These are phyloP conservation scores for Eulemur macaco DNA, from an alignment of 2,113 vertebrate species.

Conservation along the genomic window DNA sequence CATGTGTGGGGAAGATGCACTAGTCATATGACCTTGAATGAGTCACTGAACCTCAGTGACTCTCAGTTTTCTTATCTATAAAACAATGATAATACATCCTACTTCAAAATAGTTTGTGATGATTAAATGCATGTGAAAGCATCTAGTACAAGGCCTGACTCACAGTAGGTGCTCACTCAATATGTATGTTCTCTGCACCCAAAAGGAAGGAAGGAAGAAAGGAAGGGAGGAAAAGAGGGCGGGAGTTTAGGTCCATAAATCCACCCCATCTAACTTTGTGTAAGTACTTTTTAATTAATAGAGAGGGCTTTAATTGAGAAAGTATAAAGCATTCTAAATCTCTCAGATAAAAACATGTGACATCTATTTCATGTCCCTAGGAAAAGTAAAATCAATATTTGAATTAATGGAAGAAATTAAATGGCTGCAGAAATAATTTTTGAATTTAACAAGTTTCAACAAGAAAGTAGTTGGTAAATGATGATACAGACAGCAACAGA, in stretches of 20 bases:
- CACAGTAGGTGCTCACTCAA: neutral
- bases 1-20: neutral
- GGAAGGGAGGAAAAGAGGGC: neutral
- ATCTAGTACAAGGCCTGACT: neutral
- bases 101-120: neutral
- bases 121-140: neutral
- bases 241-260: conserved; percentile 53
- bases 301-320: conserved; percentile 64
- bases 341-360: conserved; percentile 60
- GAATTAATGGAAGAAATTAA: conserved; percentile 66
- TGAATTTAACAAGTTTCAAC: conserved; percentile 63
- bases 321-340: conserved; percentile 63
- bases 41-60: neutral
- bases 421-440: conserved; percentile 54
- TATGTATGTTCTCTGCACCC: neutral
- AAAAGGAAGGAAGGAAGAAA: neutral
- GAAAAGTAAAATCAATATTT: conserved; percentile 72
- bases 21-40: neutral
- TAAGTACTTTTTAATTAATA: conserved; percentile 71
- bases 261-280: conserved; percentile 16
- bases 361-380: conserved; percentile 66
- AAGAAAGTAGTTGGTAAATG: conserved; percentile 48
- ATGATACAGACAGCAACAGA: conserved; percentile 22
- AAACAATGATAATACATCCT: neutral
- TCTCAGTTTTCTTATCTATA: neutral